Conservation (phyloP, 2,797 vertebrate species). For the Hypotaenidia okinawae region DNA sequence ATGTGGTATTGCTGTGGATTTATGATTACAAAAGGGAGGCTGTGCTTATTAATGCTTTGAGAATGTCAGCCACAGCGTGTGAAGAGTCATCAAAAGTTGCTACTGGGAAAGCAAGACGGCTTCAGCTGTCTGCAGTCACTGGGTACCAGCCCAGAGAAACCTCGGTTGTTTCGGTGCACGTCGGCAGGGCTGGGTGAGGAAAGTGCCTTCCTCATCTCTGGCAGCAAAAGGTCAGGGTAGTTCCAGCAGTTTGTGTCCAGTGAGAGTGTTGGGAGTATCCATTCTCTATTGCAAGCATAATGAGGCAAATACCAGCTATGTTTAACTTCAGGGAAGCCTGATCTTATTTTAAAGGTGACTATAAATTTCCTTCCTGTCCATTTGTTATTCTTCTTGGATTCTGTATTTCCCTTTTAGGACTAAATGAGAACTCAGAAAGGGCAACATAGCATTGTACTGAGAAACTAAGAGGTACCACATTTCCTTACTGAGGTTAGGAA, state of each 20-base stretch:
- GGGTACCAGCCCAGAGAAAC: not conserved
- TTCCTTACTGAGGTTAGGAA: not conserved
- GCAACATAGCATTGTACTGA: not conserved
- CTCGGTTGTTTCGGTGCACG: fast-evolving
- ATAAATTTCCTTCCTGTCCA: not conserved
- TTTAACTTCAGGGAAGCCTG: not conserved
- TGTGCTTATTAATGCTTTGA: not conserved
- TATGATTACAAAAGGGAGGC: not conserved
- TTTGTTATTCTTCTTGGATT: not conserved
- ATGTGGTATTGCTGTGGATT: not conserved
- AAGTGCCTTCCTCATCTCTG: not conserved
- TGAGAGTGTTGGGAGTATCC: not conserved
- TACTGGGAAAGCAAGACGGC: fast-evolving
- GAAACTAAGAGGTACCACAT: not conserved
- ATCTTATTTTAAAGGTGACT: not conserved
- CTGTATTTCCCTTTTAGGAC: not conserved
- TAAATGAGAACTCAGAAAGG: not conserved
- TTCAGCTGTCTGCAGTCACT: not conserved
- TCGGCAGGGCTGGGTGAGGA: not conserved
- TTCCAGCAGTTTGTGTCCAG: not conserved
- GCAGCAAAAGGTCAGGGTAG: fast-evolving
- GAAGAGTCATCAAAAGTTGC: not conserved
- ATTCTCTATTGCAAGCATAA: not conserved
- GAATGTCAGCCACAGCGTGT: fast-evolving
- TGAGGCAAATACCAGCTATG: not conserved